Evolutionary conservation across 2,888 invertebrate species (phyloP).

Genomic region (Alloplasta piceator): DNA sequence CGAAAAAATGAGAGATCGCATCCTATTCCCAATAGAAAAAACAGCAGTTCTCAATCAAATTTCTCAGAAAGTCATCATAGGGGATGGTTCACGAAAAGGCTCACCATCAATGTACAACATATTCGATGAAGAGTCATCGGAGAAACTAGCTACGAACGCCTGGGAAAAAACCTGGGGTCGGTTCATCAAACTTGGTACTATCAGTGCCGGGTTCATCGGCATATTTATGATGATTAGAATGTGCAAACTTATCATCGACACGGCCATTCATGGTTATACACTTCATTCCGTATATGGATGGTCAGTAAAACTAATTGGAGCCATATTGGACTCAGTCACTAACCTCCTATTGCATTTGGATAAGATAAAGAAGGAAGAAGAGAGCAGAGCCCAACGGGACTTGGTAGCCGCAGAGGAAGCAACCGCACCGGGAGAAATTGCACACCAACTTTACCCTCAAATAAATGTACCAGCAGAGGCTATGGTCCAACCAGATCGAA

Average conservation of each 20-base stretch:
- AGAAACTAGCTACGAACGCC: neutral
- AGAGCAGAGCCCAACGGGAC: neutral
- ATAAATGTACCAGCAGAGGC: neutral
- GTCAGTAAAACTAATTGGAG: neutral
- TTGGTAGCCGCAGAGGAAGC: neutral
- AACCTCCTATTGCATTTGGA: no score
- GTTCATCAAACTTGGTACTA: no score
- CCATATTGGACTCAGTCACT: neutral
- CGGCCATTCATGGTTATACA: no score
- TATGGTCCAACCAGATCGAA: neutral
- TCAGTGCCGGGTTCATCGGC: neutral
- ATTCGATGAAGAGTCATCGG: neutral
- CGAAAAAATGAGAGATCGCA: constrained; percentile 11
- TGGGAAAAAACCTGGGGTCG: no score
- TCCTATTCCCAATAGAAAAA: constrained; percentile 37
- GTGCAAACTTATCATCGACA: neutral
- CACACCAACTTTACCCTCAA: neutral
- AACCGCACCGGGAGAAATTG: neutral
- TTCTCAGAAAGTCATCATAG: neutral
- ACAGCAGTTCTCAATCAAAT: constrained; percentile 19
- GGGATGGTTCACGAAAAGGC: neutral
- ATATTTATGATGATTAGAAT: no score
- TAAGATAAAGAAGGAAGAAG: neutral
- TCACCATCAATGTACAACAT: neutral
- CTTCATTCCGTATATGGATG: neutral